Percentiles rank a stretch among this genome's conserved stretches.
Evolutionary conservation across 2,797 vertebrate species (phyloP).

Genomic region (Netta rufina): DNA sequence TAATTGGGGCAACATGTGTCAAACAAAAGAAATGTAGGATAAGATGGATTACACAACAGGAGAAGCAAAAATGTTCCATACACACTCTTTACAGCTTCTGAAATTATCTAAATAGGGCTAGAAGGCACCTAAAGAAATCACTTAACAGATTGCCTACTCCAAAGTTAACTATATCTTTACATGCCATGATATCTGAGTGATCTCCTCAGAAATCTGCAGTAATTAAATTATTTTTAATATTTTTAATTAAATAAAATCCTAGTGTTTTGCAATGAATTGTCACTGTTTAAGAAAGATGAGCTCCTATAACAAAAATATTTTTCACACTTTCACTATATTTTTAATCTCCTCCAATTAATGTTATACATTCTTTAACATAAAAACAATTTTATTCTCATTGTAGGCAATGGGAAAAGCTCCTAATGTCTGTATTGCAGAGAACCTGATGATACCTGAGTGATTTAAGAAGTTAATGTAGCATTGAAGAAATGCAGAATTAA

Average conservation of each 20-base stretch:
- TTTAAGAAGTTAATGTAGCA: neutral
- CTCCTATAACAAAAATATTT: neutral
- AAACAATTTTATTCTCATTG: neutral
- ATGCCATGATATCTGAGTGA: neutral
- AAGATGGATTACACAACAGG: neutral
- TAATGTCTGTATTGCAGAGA: neutral
- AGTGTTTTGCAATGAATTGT: neutral
- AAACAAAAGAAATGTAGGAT: neutral
- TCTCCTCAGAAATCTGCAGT: neutral
- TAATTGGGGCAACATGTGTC: neutral
- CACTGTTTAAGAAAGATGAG: neutral
- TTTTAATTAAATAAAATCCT: neutral
- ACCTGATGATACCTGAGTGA: neutral
- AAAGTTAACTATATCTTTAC: neutral
- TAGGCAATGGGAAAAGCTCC: neutral
- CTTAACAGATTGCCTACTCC: neutral
- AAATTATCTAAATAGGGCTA: neutral
- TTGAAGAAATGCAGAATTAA: slow-evolving; percentile 3
- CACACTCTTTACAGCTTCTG: neutral
- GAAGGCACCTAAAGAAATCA: neutral
- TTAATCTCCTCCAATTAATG: neutral
- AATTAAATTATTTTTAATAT: neutral
- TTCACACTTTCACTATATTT: neutral
- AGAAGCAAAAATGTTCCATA: neutral
- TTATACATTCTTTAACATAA: neutral